Percentiles rank a stretch among this genome's conserved stretches.
Conservation (phyloP, 2,113 vertebrate genomes). For the Pomatorhinus ruficollis region DNA sequence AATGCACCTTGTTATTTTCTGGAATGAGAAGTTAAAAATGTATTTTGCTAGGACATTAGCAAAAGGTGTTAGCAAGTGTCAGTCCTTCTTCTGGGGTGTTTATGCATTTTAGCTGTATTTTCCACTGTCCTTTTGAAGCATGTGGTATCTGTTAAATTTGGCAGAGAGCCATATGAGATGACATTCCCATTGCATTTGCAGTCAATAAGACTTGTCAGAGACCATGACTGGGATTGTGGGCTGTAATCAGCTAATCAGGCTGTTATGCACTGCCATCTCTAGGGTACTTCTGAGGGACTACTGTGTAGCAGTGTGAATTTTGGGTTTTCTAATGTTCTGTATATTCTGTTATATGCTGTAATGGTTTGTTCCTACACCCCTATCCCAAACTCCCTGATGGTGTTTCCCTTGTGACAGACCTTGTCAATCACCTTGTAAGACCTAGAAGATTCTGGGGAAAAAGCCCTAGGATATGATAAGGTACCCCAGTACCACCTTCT, state of each 20-base stretch:
- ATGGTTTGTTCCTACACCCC: too few relatives aligned
- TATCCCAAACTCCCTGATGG: too few relatives aligned
- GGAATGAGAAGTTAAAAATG: neutral
- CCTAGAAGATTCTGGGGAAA: too few relatives aligned
- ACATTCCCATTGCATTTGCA: neutral
- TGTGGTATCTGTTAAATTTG: neutral
- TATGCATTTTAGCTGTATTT: neutral
- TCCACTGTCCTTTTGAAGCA: neutral
- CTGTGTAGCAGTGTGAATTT: too few relatives aligned
- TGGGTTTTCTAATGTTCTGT: too few relatives aligned
- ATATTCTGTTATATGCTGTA: too few relatives aligned
- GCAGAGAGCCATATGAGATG: neutral
- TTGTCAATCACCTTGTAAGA: too few relatives aligned
- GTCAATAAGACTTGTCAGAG: neutral
- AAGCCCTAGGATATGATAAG: too few relatives aligned
- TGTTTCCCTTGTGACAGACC: too few relatives aligned
- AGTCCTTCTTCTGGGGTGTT: neutral
- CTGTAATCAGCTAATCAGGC: neutral
- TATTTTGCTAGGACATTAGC: neutral
- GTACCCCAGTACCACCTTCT: too few relatives aligned
- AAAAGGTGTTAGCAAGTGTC: neutral
- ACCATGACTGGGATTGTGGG: neutral
- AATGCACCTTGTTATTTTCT: neutral
- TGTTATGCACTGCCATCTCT: neutral
- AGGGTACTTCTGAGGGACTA: neutral